Evolutionary conservation across 2,888 invertebrate species (phyloP), one percentile per base, ranked within the genome.

Genomic region (Drepana falcataria): DNA sequence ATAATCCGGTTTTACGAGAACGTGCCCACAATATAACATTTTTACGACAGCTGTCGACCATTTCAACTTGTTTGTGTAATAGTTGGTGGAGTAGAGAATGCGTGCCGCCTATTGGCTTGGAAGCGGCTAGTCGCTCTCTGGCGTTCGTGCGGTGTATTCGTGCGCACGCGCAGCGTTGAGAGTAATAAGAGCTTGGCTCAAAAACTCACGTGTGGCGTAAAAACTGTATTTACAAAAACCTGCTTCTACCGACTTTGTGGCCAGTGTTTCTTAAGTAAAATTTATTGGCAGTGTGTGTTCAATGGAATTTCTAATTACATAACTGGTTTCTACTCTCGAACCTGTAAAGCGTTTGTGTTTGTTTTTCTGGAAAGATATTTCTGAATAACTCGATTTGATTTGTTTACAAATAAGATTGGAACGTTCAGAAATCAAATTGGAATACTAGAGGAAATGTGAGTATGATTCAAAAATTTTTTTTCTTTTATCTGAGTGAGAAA

Each of bases 61-160:
- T 77, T 79, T 71, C 56, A 80, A 85, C 75, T 82, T 69, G 73
- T 75, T 73, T 71, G 83, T 65, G 57, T 85, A 72, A 75, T 78
- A 77, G 53, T 69, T 70, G 71, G 70, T 73, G 74, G 78, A 80
- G 75, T 59, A 75, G 86, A 83, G 87, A 88, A 86, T 80, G 86
- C 80, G 75, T 75, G 70, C 61, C 70, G 66, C 63, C 73, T 73
- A 84, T 82, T 83, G 83, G 84, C 84, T 68, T 69, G 71, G 58
- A 63, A 61, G 60, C 67, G 21, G 21, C 21, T 21, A 63, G 61
- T 44, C 44, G 44, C 9, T 9, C 44, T 9, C 9, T 9, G 9
- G 44, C 1, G 3, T 9, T 9, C 44, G 44, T 6, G 9, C 9
- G 9, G 70, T 57, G 60, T 58, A 70, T 72, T 71, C 60, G 72